These are phyloP conservation scores for Tinea pellionella DNA, from an alignment of 2,888 invertebrate species.

Conservation along the genomic window DNA sequence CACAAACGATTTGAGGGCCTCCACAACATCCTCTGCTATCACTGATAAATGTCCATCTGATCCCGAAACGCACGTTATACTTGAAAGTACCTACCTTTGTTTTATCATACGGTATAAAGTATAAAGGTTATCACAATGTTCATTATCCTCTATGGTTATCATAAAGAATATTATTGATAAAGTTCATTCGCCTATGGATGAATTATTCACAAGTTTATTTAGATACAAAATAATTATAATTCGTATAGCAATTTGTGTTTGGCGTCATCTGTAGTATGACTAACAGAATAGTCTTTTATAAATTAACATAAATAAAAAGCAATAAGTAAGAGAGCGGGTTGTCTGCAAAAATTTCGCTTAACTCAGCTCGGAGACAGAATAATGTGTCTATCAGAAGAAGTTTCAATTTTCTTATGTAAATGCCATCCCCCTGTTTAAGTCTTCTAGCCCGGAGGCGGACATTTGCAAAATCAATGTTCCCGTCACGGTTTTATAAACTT, in stretches of 20 bases:
- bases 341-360: neutral
- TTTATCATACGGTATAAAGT: neutral
- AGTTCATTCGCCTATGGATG: neutral
- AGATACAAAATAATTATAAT: neutral
- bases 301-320: neutral
- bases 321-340: neutral
- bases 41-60: too few species aligned
- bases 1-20: too few species aligned
- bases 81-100: too few species aligned
- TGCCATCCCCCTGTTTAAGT: constrained; percentile 18
- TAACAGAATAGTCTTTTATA: neutral
- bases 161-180: too few species aligned
- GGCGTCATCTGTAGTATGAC: neutral
- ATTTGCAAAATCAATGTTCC: constrained; percentile 19
- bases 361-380: constrained; percentile 10
- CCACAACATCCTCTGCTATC: too few species aligned
- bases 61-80: too few species aligned
- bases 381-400: constrained; percentile 18
- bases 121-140: neutral
- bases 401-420: constrained; percentile 30
- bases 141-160: too few species aligned
- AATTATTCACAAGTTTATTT: neutral
- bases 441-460: constrained; percentile 8
- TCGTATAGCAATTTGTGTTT: neutral
- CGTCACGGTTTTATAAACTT: constrained; percentile 18